phyloP scores from a whole-genome alignment of 2,888 invertebrate genomes.

The Zaprionus obscuricornis region DNA sequence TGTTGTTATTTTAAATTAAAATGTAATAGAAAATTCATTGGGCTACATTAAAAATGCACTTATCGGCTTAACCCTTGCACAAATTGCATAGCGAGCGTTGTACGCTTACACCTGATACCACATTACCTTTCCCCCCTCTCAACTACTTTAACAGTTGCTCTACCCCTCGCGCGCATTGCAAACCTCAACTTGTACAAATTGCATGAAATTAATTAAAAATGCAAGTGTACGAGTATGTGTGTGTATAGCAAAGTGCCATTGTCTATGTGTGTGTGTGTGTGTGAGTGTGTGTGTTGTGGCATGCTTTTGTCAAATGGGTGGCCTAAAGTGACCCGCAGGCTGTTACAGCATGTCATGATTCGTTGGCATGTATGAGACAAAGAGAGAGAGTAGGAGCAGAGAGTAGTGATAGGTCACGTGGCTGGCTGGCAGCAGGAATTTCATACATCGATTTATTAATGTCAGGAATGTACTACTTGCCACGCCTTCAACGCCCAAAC shows the following conservation, averaged over 20 bases:
- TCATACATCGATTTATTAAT: constrained; percentile 76
- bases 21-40: constrained; percentile 78
- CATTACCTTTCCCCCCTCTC: not conserved
- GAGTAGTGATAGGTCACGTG: not conserved
- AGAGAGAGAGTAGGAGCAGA: not conserved
- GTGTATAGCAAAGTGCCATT: not conserved
- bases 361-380: constrained; percentile 7
- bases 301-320: constrained; percentile 73
- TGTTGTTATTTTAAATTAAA: constrained; percentile 74
- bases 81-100: constrained; percentile 64
- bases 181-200: constrained; percentile 63
- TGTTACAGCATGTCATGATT: constrained; percentile 61
- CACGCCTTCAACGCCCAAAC: constrained; percentile 30
- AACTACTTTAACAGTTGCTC: not conserved
- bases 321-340: constrained; percentile 72
- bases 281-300: constrained; percentile 44
- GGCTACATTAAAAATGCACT: constrained; percentile 76
- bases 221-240: constrained; percentile 16
- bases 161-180: constrained; percentile 6
- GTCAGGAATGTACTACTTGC: constrained; percentile 64
- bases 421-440: constrained; percentile 51
- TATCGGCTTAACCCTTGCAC: constrained; percentile 73
- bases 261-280: constrained; percentile 14
- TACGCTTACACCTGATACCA: constrained; percentile 14
- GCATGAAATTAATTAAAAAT: constrained; percentile 79